Evolutionary conservation across 1,140 invertebrate species (phyloP), one percentile per base, ranked within the genome.

Genomic region (Leptestheria dahalacensis): DNA sequence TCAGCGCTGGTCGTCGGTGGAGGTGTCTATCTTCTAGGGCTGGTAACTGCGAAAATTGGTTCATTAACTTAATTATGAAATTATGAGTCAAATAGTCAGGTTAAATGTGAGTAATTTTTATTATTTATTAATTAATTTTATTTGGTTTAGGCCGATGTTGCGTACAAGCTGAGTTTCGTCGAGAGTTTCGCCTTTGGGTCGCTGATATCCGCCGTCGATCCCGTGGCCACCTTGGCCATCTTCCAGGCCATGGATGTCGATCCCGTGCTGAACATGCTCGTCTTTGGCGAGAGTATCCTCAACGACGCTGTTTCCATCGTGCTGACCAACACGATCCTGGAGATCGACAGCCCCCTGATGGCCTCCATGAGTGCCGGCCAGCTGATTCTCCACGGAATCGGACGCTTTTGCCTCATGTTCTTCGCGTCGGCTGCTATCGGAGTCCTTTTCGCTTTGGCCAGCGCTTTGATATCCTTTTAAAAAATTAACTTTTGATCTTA

Each of bases 251-350:
- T 97, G 1, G 87, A 97, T 73, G 86, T 96, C 1, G 91, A 95
- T 74, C 92, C 91, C 18, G 84, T 97, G 3, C 75, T 98, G 0
- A 97, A 97, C 74, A 98, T 97, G 92, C 86, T 97, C 73, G 93
- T 97, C 0, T 97, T 97, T 79, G 94, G 94, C 26, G 96, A 98
- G 72, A 94, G 91, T 68, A 95, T 98, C 66, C 73, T 98, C 0
- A 98, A 99, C 73, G 95, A 99, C 80, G 95, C 95, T 15, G 93
- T 99, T 59, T 86, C 95, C 15, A 97, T 99, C 76, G 95, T 98
- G 1, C 73, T 98, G 6, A 97, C 93, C 1, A 92, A 90, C 64
- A 75, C 75, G 48, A 70, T 75, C 65, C 69, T 74, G 61, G 87
- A 88, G 69, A 83, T 82, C 6, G 84, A 82, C 73, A 83, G 80